phyloP scores from a whole-genome alignment of 2,113 vertebrate species.

The Galbula dea region DNA sequence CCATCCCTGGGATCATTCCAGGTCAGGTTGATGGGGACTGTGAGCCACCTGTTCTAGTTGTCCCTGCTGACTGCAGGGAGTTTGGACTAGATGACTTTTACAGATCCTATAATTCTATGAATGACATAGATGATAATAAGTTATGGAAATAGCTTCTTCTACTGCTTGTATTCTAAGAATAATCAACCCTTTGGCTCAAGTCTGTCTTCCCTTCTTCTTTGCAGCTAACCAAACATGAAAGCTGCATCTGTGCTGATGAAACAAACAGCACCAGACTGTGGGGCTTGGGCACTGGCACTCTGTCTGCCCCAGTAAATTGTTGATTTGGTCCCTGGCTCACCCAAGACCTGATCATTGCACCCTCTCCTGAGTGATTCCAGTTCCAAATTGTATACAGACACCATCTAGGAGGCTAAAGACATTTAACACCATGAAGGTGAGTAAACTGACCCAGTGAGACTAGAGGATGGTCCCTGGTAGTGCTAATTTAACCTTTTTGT shows the following conservation, averaged over 20 bases:
- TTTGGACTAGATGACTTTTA: background rate
- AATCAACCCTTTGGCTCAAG: background rate
- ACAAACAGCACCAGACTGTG: background rate
- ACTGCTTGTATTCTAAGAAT: background rate
- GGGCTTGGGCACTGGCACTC: background rate
- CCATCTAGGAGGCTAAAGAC: background rate
- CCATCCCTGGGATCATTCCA: background rate
- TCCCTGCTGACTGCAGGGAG: no score
- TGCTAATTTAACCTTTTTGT: background rate
- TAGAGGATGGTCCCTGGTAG: background rate
- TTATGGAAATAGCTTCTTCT: background rate
- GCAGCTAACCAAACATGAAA: background rate
- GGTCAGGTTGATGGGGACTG: background rate
- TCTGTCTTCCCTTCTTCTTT: background rate
- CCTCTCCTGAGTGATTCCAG: background rate
- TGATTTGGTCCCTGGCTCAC: background rate
- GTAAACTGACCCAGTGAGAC: background rate
- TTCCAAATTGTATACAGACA: background rate
- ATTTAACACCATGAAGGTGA: accelerated
- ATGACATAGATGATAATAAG: background rate
- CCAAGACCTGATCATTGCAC: accelerated
- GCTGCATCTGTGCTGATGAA: background rate
- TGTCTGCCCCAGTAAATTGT: background rate
- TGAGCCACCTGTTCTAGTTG: background rate
- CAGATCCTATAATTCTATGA: background rate